These are phyloP conservation scores for Scelioninae gen. 2 DNA, from an alignment of 2,888 invertebrate species.

Conservation along the genomic window DNA sequence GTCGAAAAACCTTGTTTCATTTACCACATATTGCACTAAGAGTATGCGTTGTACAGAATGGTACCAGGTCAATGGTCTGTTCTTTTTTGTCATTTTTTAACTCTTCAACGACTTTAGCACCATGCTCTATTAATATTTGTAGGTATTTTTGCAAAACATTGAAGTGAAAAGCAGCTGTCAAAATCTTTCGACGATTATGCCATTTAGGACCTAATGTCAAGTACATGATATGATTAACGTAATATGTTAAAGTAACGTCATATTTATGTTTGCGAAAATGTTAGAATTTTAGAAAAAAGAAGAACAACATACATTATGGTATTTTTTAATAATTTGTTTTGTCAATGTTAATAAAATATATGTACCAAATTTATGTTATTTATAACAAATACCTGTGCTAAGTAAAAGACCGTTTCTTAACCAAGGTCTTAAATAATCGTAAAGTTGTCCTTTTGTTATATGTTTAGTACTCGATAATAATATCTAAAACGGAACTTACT, in stretches of 20 bases:
- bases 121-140: slow-evolving; percentile 75
- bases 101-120: slow-evolving; percentile 69
- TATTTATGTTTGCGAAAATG: no score
- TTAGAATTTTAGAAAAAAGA: neutral
- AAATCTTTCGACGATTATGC: slow-evolving; percentile 56
- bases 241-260: neutral
- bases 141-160: slow-evolving; percentile 64
- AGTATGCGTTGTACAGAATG: slow-evolving; percentile 78
- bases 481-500: slow-evolving; percentile 2
- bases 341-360: no score
- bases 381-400: slow-evolving; percentile 6
- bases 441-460: slow-evolving; percentile 14
- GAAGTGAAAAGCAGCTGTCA: slow-evolving; percentile 28
- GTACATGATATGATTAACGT: neutral
- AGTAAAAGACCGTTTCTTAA: slow-evolving; percentile 17
- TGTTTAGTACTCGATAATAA: slow-evolving; percentile 11
- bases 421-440: slow-evolving; percentile 15
- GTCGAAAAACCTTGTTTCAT: neutral
- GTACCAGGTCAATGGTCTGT: slow-evolving; percentile 75
- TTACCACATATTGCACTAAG: slow-evolving; percentile 83
- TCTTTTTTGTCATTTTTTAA: slow-evolving; percentile 65
- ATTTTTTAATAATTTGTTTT: neutral
- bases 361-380: no score
- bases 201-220: slow-evolving; percentile 8
- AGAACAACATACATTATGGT: no score